Base-by-base conservation (phyloP, 2,113 vertebrate species). In the Microcebus tavaratra region DNA sequence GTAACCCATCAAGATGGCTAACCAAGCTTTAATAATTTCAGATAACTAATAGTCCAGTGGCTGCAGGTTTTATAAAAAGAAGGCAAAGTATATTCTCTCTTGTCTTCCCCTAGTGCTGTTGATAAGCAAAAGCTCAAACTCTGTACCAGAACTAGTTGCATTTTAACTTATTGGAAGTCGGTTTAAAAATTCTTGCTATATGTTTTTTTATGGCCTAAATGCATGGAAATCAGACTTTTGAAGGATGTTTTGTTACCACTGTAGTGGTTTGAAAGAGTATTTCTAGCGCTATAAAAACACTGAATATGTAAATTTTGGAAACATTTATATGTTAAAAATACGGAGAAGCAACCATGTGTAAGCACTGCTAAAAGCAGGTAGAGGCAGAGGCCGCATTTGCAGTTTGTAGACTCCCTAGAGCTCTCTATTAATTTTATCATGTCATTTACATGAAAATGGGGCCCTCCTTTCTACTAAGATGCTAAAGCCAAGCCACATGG, bases 391-490 rank as follows among this genome's bases (percentile, higher is more conserved):
- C 82, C 73, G 29, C 63, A 59, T 91, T 97, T 93, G 86, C 84
- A 53, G 68, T 42, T 76, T 78, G 78, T 53, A 91, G 92, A 36
- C 65, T 92, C 86, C 45, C 70, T 80, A 67, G 94, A 91, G 95
- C 67, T 89, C 67, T 80, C 94, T 89, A 94, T 87, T 91, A 96
- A 97, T 96, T 96, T 93, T n/a, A 76, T 92, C 83, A 87, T 0
- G 0, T 79, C 93, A 97, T 97, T 98, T 98, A 81, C 94, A 98
- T 90, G 96, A 97, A 97, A 84, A 95, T 91, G 94, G 96, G 87
- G 95, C 93, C 96, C 87, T 96, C 92, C 73, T 98, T 98, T 98
- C 75, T 98, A 97, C 95, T 95, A 96, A 96, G 83, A 97, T 90
- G 95, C 88, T 97, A 93, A 98, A 98, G 97, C 97, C 95, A 94